Percentiles rank a stretch among this genome's conserved stretches.
Evolutionary conservation across 2,113 vertebrate genomes (phyloP).

Genomic region (Gracilinanus agilis): DNA sequence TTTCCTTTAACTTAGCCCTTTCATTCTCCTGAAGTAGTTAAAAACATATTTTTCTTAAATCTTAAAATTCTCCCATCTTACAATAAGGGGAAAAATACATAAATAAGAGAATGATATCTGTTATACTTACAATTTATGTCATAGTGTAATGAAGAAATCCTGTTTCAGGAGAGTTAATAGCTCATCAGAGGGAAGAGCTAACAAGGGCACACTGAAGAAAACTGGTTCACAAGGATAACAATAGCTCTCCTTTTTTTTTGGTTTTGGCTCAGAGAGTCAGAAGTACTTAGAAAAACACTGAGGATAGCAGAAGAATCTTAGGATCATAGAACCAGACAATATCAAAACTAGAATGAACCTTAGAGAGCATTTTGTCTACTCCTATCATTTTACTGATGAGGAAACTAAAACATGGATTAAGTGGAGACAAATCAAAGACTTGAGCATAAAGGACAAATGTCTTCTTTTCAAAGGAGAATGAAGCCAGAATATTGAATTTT

Average conservation of each 20-base stretch:
- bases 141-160: neutral
- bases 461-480: neutral
- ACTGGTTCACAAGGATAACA: neutral
- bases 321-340: neutral
- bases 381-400: neutral
- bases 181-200: neutral
- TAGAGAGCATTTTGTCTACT: neutral
- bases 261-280: neutral
- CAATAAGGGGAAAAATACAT: constrained; percentile 6
- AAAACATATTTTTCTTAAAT: rapidly evolving
- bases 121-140: constrained; percentile 2
- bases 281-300: neutral
- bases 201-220: neutral
- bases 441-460: neutral
- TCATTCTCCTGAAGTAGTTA: neutral
- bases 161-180: neutral
- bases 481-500: neutral
- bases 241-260: neutral
- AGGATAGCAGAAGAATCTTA: neutral
- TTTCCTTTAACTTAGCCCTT: neutral
- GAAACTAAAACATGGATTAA: neutral
- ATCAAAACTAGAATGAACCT: neutral
- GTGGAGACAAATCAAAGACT: neutral
- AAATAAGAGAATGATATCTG: neutral
- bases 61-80: constrained; percentile 9